These are phyloP conservation scores for Gnathonemus echidnorhynchus DNA, from an alignment of 2,113 vertebrate species.

Conservation along the genomic window DNA sequence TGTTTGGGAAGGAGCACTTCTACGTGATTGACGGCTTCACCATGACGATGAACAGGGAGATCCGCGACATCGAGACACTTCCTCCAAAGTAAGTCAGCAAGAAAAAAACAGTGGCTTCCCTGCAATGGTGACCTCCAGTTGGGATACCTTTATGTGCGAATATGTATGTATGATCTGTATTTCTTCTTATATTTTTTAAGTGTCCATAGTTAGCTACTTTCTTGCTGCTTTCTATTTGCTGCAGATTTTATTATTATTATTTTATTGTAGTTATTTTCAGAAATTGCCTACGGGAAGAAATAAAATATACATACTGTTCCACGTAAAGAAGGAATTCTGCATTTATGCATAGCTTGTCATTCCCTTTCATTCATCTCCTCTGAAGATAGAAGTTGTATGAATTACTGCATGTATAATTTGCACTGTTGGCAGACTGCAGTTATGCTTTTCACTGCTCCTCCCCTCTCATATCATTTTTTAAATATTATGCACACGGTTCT, in stretches of 20 bases:
- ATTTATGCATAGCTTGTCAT: not conserved
- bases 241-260: not conserved
- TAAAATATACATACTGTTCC: not conserved
- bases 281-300: not conserved
- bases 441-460: not conserved
- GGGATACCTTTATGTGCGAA: not conserved
- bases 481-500: not conserved
- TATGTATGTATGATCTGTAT: not conserved
- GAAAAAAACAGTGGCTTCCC: not conserved
- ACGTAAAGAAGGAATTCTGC: not conserved
- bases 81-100: conserved; percentile 75
- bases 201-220: not conserved
- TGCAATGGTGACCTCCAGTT: not conserved
- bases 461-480: not conserved
- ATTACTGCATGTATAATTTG: too few relatives aligned
- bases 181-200: not conserved
- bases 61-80: conserved; percentile 92
- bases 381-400: not conserved
- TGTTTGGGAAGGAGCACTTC: conserved; percentile 97
- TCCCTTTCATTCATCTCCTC: not conserved
- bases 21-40: conserved; percentile 99
- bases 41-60: conserved; percentile 92
- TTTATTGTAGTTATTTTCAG: too few relatives aligned
- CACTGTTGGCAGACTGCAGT: too few relatives aligned
- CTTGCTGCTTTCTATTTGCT: not conserved